Conservation (phyloP, 2,113 vertebrate genomes). For the Cisticola juncidis region DNA sequence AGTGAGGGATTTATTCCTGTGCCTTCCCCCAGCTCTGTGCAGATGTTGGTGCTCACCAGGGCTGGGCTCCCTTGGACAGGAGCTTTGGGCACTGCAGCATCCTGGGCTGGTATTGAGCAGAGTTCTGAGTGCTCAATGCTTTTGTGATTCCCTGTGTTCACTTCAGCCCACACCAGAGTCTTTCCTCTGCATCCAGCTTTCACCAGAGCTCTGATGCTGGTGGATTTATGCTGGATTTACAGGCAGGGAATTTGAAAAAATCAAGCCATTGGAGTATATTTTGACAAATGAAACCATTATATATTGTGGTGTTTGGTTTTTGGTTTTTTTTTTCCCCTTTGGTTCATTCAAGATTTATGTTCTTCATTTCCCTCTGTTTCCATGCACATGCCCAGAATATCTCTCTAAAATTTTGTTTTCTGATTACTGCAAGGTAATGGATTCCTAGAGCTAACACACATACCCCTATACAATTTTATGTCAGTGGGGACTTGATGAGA, state of each 20-base stretch:
- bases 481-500: neutral
- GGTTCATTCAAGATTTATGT: neutral
- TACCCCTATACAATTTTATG: neutral
- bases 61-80: neutral
- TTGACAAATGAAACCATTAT: neutral
- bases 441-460: neutral
- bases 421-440: neutral
- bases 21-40: neutral
- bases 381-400: neutral
- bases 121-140: neutral
- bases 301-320: neutral
- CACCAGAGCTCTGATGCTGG: neutral
- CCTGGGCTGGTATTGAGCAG: neutral
- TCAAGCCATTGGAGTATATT: neutral
- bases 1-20: neutral
- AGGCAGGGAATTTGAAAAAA: neutral
- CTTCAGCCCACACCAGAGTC: fast-evolving
- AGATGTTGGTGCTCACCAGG: fast-evolving
- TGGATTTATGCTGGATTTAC: neutral
- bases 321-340: neutral
- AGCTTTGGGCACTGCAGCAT: neutral
- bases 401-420: neutral
- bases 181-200: neutral
- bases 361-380: neutral
- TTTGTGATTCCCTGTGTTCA: neutral